Conservation (phyloP, 1,140 invertebrate genomes). For the Ostrea denselamellosa region DNA sequence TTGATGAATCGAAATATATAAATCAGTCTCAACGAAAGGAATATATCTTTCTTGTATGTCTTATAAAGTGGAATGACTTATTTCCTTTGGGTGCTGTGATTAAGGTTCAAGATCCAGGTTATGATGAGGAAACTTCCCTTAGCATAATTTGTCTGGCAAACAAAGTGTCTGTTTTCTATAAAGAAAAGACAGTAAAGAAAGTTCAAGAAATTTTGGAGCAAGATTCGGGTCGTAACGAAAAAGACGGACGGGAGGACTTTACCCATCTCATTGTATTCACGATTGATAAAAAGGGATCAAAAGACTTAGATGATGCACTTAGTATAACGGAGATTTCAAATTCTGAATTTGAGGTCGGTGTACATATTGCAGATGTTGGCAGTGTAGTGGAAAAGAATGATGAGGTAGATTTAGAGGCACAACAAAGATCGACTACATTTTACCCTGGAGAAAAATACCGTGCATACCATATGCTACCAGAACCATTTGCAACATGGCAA, state of each 20-base stretch:
- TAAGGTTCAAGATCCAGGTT: background rate
- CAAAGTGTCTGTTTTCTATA: constrained; percentile 48
- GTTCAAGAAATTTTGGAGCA: background rate
- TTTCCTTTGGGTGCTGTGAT: constrained; percentile 49
- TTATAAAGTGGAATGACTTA: constrained; percentile 43
- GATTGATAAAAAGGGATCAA: constrained; percentile 97
- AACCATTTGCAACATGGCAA: constrained; percentile 71
- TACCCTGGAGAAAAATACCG: constrained; percentile 63
- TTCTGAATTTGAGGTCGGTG: constrained; percentile 57
- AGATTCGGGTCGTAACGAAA: background rate
- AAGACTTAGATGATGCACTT: constrained; percentile 98
- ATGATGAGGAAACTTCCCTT: constrained; percentile 16
- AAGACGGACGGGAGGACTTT: constrained; percentile 84
- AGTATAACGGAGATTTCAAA: constrained; percentile 80
- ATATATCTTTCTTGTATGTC: constrained; percentile 47
- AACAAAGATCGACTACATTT: constrained; percentile 67
- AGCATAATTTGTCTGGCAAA: constrained; percentile 44
- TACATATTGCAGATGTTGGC: constrained; percentile 76
- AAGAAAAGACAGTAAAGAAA: constrained; percentile 36
- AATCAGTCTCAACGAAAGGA: background rate
- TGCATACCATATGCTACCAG: constrained; percentile 76
- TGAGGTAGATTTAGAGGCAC: constrained; percentile 70
- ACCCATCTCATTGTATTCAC: constrained; percentile 85
- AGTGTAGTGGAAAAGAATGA: constrained; percentile 63
- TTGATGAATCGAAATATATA: background rate